These are phyloP conservation scores for Trialeurodes vaporariorum DNA, from an alignment of 1,140 invertebrate genomes.

Conservation along the genomic window DNA sequence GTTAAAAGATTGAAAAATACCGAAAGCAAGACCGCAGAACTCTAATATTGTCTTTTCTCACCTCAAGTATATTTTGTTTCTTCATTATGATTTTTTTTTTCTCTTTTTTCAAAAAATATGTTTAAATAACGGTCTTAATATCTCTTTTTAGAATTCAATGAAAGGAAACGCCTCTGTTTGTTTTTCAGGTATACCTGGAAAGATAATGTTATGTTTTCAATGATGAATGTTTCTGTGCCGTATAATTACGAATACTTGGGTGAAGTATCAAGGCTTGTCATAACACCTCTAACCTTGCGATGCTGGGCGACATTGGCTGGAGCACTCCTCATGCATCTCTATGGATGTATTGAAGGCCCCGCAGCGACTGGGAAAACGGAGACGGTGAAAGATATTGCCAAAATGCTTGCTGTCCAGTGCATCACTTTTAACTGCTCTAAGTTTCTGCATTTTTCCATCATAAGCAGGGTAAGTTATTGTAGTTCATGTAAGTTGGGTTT, in stretches of 20 bases:
- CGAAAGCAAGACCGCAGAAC: too few species aligned
- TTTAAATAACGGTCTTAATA: too few species aligned
- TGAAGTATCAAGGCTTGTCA: slow-evolving; percentile 58
- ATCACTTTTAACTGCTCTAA: slow-evolving; percentile 92
- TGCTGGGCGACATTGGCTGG: slow-evolving; percentile 81
- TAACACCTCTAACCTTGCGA: slow-evolving; percentile 53
- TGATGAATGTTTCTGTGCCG: slow-evolving; percentile 69
- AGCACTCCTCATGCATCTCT: slow-evolving; percentile 74
- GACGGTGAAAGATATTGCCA: slow-evolving; percentile 79
- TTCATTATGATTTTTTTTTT: too few species aligned
- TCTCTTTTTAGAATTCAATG: too few species aligned
- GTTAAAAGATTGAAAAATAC: too few species aligned
- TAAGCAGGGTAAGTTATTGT: slow-evolving; percentile 58
- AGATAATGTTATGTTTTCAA: slow-evolving; percentile 60
- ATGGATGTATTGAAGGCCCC: slow-evolving; percentile 80
- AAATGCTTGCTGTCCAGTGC: slow-evolving; percentile 81
- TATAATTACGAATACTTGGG: slow-evolving; percentile 90
- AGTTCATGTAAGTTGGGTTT: too few species aligned
- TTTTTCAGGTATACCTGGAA: slow-evolving; percentile 68
- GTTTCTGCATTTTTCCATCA: slow-evolving; percentile 83
- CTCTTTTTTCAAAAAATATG: too few species aligned
- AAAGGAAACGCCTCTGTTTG: too few species aligned
- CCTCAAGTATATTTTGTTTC: too few species aligned
- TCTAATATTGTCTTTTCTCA: too few species aligned
- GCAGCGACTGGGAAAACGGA: slow-evolving; percentile 84